Percentiles rank a stretch among this genome's conserved stretches.
Evolutionary conservation across 2,113 vertebrate species (phyloP).

Genomic region (Mirounga angustirostris): DNA sequence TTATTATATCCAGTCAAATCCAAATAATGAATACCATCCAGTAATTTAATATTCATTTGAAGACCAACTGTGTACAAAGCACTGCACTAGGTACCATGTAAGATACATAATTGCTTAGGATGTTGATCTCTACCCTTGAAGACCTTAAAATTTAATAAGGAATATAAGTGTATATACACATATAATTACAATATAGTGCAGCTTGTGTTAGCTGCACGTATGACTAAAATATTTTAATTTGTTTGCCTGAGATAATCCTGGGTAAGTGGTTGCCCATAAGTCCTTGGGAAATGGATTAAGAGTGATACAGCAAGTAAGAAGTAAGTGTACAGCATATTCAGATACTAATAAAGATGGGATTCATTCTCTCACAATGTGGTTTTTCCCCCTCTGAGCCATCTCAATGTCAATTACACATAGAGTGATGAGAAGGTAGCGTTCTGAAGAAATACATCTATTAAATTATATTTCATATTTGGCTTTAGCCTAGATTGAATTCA

Average conservation of each 20-base stretch:
- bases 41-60: constrained; percentile 31
- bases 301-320: neutral
- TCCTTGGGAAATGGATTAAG: neutral
- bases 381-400: neutral
- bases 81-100: neutral
- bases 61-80: neutral
- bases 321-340: neutral
- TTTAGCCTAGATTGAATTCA: neutral
- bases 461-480: constrained; percentile 28
- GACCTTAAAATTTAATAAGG: neutral
- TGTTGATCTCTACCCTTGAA: neutral
- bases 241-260: neutral
- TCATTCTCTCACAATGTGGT: neutral
- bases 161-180: neutral
- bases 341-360: neutral
- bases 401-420: neutral
- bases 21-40: constrained; percentile 8
- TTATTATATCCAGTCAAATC: neutral
- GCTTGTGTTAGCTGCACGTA: neutral
- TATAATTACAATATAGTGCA: neutral
- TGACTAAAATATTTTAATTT: neutral
- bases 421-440: neutral
- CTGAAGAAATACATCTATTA: neutral
- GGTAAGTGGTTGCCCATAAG: neutral
- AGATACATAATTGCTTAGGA: neutral